phyloP scores from a whole-genome alignment of 2,113 vertebrate species.

The Pheucticus melanocephalus region DNA sequence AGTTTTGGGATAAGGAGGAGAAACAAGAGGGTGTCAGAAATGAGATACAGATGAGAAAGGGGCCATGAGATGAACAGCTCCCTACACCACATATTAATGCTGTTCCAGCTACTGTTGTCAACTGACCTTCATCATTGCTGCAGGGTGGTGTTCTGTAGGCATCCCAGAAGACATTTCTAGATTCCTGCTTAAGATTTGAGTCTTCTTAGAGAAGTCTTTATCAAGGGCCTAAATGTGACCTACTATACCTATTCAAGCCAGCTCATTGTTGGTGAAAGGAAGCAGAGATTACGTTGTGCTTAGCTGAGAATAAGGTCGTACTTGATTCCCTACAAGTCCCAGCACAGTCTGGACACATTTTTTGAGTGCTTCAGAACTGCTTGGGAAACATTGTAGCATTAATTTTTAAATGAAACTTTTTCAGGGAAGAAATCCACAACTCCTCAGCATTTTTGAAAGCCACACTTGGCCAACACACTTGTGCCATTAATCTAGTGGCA shows the following conservation, averaged over 20 bases:
- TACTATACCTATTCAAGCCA: neutral
- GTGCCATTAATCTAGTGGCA: neutral
- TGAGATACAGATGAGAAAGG: neutral
- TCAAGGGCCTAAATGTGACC: neutral
- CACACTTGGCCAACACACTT: neutral
- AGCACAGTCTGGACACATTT: neutral
- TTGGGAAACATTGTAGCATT: neutral
- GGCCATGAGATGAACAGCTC: neutral
- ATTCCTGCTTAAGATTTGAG: neutral
- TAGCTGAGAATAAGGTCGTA: neutral
- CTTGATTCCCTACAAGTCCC: neutral
- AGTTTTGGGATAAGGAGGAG: neutral
- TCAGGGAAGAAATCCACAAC: neutral
- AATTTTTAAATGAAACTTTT: neutral
- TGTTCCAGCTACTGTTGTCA: neutral
- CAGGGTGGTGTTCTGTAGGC: neutral
- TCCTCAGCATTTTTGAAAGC: neutral
- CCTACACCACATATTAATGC: accelerated
- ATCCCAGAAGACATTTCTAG: neutral
- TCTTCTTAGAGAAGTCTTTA: neutral
- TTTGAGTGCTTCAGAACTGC: neutral
- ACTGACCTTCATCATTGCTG: neutral
- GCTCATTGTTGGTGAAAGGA: accelerated
- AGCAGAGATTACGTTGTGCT: neutral
- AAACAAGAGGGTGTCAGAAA: neutral